Evolutionary conservation across 2,797 vertebrate genomes (phyloP).

Genomic region (Pseudocheirus occidentalis): DNA sequence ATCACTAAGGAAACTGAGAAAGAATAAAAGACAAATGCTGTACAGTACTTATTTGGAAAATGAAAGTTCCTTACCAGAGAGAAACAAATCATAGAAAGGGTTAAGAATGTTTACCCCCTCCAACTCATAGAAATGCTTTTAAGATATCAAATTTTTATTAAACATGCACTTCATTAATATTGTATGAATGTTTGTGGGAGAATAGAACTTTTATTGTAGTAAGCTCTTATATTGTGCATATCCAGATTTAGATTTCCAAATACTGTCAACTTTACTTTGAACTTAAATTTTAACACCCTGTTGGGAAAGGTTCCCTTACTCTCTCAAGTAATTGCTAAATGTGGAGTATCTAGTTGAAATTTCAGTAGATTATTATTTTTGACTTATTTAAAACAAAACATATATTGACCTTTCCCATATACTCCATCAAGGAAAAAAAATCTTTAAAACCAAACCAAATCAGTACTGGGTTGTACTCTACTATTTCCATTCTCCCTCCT

Average conservation of each 20-base stretch:
- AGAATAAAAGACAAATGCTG: conserved; percentile 45
- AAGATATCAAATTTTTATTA: conserved; percentile 39
- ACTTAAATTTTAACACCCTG: background rate
- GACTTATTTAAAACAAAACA: conserved; percentile 38
- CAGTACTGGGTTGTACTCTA: too few species aligned
- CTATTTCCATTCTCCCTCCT: background rate
- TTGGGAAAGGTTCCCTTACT: conserved; percentile 24
- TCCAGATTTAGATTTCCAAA: conserved; percentile 32
- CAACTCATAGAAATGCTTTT: background rate
- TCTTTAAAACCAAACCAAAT: background rate
- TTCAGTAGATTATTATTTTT: background rate
- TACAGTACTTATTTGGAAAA: conserved; percentile 43
- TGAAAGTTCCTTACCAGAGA: conserved; percentile 41
- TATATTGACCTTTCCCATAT: conserved; percentile 13
- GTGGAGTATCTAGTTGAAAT: background rate
- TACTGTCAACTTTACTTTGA: conserved; percentile 33
- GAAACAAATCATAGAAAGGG: conserved; percentile 19
- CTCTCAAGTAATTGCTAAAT: background rate
- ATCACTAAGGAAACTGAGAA: conserved; percentile 51
- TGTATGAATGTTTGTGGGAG: background rate
- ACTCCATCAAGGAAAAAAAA: background rate
- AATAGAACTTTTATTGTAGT: conserved; percentile 27
- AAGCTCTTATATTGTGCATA: conserved; percentile 6
- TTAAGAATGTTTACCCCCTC: conserved; percentile 26
- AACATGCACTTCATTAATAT: conserved; percentile 21